Evolutionary conservation across 2,888 invertebrate genomes (phyloP).

Genomic region (Microdon myrmicae): DNA sequence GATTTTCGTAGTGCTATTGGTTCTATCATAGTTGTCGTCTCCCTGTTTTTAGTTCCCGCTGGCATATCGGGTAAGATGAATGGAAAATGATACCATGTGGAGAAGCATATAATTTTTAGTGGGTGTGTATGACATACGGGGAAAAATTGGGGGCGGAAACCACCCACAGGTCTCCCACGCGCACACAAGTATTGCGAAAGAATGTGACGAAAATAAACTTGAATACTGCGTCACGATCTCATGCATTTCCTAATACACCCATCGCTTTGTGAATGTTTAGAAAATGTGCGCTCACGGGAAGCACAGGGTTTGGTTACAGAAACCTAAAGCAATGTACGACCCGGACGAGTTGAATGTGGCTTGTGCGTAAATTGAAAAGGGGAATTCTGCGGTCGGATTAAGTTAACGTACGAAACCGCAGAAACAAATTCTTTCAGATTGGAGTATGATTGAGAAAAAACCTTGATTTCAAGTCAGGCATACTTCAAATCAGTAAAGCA

Average conservation of each 20-base stretch:
- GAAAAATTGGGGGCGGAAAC: neutral
- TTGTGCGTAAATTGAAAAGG: slow-evolving; percentile 35
- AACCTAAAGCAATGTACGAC: slow-evolving; percentile 7
- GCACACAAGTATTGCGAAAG: slow-evolving; percentile 31
- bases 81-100: slow-evolving; percentile 30
- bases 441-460: slow-evolving; percentile 49
- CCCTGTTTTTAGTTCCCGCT: slow-evolving; percentile 33
- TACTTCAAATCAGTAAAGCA: too few species aligned
- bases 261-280: neutral
- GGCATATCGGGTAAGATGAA: slow-evolving; percentile 11
- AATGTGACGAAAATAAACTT: slow-evolving; percentile 29
- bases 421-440: slow-evolving; percentile 43
- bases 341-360: slow-evolving; percentile 22
- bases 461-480: too few species aligned
- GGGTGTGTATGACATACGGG: neutral
- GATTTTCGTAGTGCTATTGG: slow-evolving; percentile 17
- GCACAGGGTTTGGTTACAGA: neutral
- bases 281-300: too few species aligned
- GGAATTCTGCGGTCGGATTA: slow-evolving; percentile 28
- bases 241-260: slow-evolving; percentile 5
- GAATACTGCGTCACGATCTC: slow-evolving; percentile 28
- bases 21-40: slow-evolving; percentile 40
- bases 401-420: slow-evolving; percentile 34
- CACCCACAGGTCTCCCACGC: neutral
- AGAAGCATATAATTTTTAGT: slow-evolving; percentile 5